Percentiles rank a stretch among this genome's conserved stretches.
These are phyloP conservation scores for Formica exsecta DNA, from an alignment of 1,140 invertebrate genomes.

Conservation along the genomic window DNA sequence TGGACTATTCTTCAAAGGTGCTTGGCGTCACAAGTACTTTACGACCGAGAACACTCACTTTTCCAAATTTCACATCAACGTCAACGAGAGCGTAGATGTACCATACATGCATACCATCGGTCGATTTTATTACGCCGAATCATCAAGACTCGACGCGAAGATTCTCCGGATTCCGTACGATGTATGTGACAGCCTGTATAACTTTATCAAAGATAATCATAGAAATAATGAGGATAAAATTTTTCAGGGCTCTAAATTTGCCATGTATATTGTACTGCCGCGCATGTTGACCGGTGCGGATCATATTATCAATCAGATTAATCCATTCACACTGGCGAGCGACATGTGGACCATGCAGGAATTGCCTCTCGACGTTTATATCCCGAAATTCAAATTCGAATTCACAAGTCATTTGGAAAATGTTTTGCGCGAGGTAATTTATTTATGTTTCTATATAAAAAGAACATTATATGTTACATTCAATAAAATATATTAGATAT, in stretches of 20 bases:
- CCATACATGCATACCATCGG: conserved; percentile 90
- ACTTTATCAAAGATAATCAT: not conserved
- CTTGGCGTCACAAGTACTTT: conserved; percentile 91
- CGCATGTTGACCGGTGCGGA: conserved; percentile 88
- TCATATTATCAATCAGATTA: conserved; percentile 88
- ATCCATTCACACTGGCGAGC: conserved; percentile 86
- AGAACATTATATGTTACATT: conserved; percentile 13
- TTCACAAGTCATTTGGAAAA: conserved; percentile 89
- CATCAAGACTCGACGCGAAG: conserved; percentile 89
- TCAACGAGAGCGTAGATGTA: conserved; percentile 85
- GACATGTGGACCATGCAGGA: conserved; percentile 88
- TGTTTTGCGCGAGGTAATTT: conserved; percentile 88
- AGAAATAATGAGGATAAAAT: not conserved
- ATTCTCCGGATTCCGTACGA: conserved; percentile 93
- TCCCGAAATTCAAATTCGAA: conserved; percentile 94
- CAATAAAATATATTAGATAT: too few species aligned
- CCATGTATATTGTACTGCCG: conserved; percentile 91
- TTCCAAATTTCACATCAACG: conserved; percentile 87
- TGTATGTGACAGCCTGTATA: conserved; percentile 84
- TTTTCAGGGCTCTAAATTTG: conserved; percentile 90
- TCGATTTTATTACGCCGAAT: conserved; percentile 90
- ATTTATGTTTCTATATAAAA: not conserved
- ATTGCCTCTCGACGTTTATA: conserved; percentile 88
- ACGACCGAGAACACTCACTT: conserved; percentile 86
- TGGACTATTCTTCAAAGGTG: conserved; percentile 93